Percentiles rank a stretch among this genome's conserved stretches.
These are phyloP conservation scores for Sander lucioperca DNA, from an alignment of 2,113 vertebrate genomes.

Conservation along the genomic window DNA sequence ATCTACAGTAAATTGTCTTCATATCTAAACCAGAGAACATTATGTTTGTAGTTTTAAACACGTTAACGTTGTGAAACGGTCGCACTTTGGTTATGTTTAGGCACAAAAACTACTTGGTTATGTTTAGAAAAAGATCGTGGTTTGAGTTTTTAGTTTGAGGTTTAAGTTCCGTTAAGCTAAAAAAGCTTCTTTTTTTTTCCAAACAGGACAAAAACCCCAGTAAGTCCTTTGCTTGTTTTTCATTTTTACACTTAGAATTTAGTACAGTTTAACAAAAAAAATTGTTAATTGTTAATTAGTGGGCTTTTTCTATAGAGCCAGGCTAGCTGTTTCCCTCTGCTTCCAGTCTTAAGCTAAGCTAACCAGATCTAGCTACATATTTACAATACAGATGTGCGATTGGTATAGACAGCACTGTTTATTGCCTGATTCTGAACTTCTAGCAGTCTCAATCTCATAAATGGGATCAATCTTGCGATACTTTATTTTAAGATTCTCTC, in stretches of 20 bases:
- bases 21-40: too few relatives aligned
- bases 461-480: conserved; percentile 29
- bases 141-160: too few relatives aligned
- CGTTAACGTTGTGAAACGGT: too few relatives aligned
- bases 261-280: background rate
- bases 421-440: background rate
- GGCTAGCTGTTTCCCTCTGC: background rate
- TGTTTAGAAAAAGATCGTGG: too few relatives aligned
- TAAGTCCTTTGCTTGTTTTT: background rate
- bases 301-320: background rate
- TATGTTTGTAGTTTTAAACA: too few relatives aligned
- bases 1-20: too few relatives aligned
- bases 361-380: background rate
- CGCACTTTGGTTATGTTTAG: too few relatives aligned
- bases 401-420: background rate
- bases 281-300: background rate
- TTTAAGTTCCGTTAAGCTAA: too few relatives aligned
- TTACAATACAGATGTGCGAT: background rate
- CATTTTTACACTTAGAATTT: background rate
- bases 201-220: too few relatives aligned
- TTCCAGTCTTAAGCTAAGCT: background rate
- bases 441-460: conserved; percentile 8
- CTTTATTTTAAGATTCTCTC: conserved; percentile 24
- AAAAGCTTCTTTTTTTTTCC: too few relatives aligned
- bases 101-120: too few relatives aligned